Percentiles rank a stretch among this genome's conserved stretches.
Evolutionary conservation across 2,888 invertebrate genomes (phyloP).

Genomic region (Caenorhabditis uteleia): DNA sequence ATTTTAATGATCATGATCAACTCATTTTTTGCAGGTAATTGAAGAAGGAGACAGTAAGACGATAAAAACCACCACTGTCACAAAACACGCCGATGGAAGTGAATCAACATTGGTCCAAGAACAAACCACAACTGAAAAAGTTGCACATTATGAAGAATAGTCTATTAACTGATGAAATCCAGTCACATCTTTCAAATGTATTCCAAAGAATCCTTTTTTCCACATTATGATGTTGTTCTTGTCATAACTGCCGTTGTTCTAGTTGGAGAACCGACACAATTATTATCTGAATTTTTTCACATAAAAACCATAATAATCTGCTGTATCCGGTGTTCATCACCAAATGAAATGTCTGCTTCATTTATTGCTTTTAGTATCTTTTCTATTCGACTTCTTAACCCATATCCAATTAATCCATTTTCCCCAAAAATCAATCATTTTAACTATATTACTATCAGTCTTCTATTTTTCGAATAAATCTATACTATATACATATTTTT

Average conservation of each 20-base stretch:
- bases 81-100: slow-evolving; percentile 45
- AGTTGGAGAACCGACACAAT: slow-evolving; percentile 1
- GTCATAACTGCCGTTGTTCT: not conserved
- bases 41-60: slow-evolving; percentile 34
- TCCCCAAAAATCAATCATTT: too few relatives aligned
- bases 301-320: too few relatives aligned
- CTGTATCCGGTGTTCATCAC: slow-evolving; percentile 1
- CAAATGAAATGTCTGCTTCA: too few relatives aligned
- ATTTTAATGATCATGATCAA: not conserved
- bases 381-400: not conserved
- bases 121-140: slow-evolving; percentile 31
- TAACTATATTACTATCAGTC: too few relatives aligned
- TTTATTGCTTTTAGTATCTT: too few relatives aligned
- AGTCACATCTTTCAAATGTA: not conserved
- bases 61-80: slow-evolving; percentile 41
- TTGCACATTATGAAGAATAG: slow-evolving; percentile 14
- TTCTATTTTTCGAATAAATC: too few relatives aligned
- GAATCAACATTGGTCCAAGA: slow-evolving; percentile 46
- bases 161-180: not conserved
- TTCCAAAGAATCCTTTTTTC: not conserved
- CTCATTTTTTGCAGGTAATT: slow-evolving; percentile 17
- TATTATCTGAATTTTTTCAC: too few relatives aligned
- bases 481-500: too few relatives aligned
- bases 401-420: not conserved
- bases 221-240: not conserved